Conservation (phyloP, 2,113 vertebrate species). For the Calonectris borealis region DNA sequence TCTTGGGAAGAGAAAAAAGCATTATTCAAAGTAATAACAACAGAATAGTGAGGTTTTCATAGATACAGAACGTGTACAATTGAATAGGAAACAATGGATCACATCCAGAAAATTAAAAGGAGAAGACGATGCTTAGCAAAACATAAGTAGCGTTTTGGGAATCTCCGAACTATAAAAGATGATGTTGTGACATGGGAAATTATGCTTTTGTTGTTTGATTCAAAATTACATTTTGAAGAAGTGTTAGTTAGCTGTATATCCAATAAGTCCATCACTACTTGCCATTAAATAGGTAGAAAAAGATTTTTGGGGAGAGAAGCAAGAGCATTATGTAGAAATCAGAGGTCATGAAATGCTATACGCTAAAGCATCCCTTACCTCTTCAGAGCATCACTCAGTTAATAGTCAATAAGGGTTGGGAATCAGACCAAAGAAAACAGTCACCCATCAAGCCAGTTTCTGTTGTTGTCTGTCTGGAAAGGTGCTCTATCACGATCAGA, state of each 20-base stretch:
- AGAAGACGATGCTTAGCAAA: neutral
- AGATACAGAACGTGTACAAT: neutral
- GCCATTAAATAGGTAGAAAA: neutral
- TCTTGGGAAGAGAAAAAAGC: neutral
- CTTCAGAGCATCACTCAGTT: neutral
- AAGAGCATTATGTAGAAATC: neutral
- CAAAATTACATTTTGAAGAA: neutral
- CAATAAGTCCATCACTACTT: neutral
- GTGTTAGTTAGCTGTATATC: neutral
- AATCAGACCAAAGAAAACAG: neutral
- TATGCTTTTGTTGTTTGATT: neutral
- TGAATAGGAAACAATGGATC: neutral
- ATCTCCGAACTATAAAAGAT: neutral
- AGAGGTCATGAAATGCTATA: neutral
- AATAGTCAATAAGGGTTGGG: neutral
- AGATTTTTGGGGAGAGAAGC: neutral
- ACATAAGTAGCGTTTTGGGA: rapidly evolving
- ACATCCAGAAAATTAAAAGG: neutral
- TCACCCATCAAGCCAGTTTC: neutral
- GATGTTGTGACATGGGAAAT: neutral
- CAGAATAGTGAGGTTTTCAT: neutral
- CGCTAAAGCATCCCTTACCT: neutral
- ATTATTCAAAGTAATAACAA: neutral
- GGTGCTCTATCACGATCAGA: neutral
- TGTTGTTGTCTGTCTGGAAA: neutral